A percentile compares a stretch with the other conserved stretches of the same genome.
These are phyloP conservation scores for Zoanthus gigantus DNA, from an alignment of 92 coral and sea anemone species.

Conservation along the genomic window DNA sequence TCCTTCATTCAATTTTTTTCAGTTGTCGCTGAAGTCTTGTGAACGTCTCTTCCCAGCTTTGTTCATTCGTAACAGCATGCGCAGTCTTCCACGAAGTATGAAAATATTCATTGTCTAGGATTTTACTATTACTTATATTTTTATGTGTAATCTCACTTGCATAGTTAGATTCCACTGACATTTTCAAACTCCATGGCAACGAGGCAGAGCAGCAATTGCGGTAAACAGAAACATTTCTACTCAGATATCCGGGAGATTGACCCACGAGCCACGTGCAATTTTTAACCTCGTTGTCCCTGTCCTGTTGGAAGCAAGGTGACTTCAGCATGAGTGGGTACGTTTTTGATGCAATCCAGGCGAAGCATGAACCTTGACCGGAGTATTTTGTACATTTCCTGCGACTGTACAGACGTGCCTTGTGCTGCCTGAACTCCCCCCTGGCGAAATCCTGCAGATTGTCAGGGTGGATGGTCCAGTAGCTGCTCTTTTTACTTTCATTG, in stretches of 20 bases:
- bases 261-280: constrained; percentile 18
- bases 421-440: constrained; percentile 36
- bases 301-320: constrained; percentile 2
- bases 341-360: neutral
- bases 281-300: constrained; percentile 9
- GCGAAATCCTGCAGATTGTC: constrained; percentile 23
- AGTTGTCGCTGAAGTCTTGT: constrained; percentile 15
- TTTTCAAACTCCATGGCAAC: neutral
- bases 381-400: neutral
- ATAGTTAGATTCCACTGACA: neutral
- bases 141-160: neutral
- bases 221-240: neutral
- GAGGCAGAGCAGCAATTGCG: neutral
- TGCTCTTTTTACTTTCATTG: constrained; percentile 16
- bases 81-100: neutral
- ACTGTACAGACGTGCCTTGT: neutral
- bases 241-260: neutral
- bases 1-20: neutral
- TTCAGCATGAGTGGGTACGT: constrained; percentile 2
- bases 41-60: constrained; percentile 31
- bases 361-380: neutral
- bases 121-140: too few species aligned
- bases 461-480: constrained; percentile 36
- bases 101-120: too few species aligned
- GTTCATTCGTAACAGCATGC: neutral